These are phyloP conservation scores for Pseudomyrmex flavicornis DNA, from an alignment of 1,140 invertebrate genomes.

Conservation along the genomic window DNA sequence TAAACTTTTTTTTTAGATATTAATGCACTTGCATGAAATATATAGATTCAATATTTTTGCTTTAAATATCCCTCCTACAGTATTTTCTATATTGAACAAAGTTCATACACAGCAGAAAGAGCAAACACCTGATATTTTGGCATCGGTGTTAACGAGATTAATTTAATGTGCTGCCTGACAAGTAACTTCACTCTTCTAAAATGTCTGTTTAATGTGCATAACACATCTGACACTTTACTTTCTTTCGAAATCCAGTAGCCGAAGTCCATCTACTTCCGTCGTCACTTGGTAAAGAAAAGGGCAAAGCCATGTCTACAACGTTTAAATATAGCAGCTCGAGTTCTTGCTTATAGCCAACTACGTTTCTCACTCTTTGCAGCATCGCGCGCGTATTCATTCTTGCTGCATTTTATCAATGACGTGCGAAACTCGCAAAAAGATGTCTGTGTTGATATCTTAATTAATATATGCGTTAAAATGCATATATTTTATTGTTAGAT, in stretches of 20 bases:
- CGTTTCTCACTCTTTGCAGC: conserved; percentile 58
- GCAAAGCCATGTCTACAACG: conserved; percentile 71
- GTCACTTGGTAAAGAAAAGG: conserved; percentile 47
- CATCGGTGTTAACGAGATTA: conserved; percentile 36
- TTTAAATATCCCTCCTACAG: background rate
- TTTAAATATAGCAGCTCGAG: conserved; percentile 78
- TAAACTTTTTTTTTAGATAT: no score
- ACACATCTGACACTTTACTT: conserved; percentile 28
- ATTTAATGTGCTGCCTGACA: conserved; percentile 36
- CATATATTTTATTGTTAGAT: background rate
- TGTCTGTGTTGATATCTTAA: no score
- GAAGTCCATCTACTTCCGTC: conserved; percentile 44
- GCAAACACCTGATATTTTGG: conserved; percentile 1
- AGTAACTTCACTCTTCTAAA: conserved; percentile 28
- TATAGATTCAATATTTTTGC: conserved; percentile 26
- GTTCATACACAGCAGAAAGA: conserved; percentile 27
- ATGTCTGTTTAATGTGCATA: background rate
- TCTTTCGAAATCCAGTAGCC: conserved; percentile 38
- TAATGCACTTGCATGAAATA: conserved; percentile 9
- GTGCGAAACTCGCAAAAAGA: conserved; percentile 10
- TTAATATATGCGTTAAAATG: background rate
- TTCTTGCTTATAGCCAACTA: conserved; percentile 63
- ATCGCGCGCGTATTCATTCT: conserved; percentile 58
- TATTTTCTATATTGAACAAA: background rate
- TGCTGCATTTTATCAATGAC: conserved; percentile 40